A percentile compares a stretch with the other conserved stretches of the same genome.
Conservation (phyloP, 2,888 invertebrate genomes). For the Tipula confusa region DNA sequence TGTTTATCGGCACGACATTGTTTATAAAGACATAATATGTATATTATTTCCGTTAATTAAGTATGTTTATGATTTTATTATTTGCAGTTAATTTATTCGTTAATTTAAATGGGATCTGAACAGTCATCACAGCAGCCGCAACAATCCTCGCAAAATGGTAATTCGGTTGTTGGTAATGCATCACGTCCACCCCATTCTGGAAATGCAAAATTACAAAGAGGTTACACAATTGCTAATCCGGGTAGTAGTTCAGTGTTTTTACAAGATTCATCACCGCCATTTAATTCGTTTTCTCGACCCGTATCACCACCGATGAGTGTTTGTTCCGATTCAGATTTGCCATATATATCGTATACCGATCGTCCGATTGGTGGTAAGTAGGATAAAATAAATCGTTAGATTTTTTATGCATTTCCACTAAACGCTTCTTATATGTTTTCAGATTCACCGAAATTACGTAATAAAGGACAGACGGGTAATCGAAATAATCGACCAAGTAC, state of each 20-base stretch:
- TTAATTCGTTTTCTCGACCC: slow-evolving; percentile 50
- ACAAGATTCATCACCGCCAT: slow-evolving; percentile 44
- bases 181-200: not conserved
- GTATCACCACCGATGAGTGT: slow-evolving; percentile 84
- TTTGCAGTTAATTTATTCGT: not conserved
- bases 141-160: slow-evolving; percentile 34
- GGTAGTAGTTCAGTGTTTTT: slow-evolving; percentile 43
- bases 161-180: not conserved
- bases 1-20: not conserved
- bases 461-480: slow-evolving; percentile 46
- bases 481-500: slow-evolving; percentile 36
- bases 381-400: not conserved
- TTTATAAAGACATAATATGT: not conserved
- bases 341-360: slow-evolving; percentile 88
- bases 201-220: slow-evolving; percentile 47
- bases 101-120: slow-evolving; percentile 57
- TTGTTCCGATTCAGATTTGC: slow-evolving; percentile 83
- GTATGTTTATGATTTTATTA: not conserved
- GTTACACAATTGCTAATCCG: slow-evolving; percentile 52
- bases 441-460: slow-evolving; percentile 80
- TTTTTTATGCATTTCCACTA: no score
- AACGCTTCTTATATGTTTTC: no score
- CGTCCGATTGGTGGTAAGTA: slow-evolving; percentile 74
- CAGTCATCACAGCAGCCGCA: slow-evolving; percentile 53
- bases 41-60: slow-evolving; percentile 3